phyloP scores from a whole-genome alignment of 2,888 invertebrate species.

The Drosophila eohydei region DNA sequence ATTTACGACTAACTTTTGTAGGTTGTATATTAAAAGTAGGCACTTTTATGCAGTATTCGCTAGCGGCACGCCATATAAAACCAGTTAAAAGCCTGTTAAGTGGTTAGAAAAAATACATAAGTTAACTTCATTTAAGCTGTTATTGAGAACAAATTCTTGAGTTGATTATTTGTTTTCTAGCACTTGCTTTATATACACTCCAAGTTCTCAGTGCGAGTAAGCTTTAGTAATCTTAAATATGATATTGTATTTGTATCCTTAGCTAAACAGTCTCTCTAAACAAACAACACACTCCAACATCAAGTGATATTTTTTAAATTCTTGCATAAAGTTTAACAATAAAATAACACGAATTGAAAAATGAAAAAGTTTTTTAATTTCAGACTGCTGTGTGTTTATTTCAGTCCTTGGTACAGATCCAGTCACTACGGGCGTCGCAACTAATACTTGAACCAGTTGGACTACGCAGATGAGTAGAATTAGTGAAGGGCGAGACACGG shows the following conservation, averaged over 20 bases:
- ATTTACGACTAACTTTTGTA: slow-evolving; percentile 47
- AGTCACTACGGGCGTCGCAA: too few relatives aligned
- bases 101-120: not conserved
- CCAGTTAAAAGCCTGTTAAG: slow-evolving; percentile 32
- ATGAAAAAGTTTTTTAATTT: slow-evolving; percentile 27
- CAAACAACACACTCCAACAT: slow-evolving; percentile 51
- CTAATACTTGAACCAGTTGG: too few relatives aligned
- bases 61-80: slow-evolving; percentile 58
- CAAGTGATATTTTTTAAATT: slow-evolving; percentile 73
- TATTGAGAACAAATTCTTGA: slow-evolving; percentile 18
- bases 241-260: slow-evolving; percentile 37
- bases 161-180: slow-evolving; percentile 8
- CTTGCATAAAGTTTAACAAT: slow-evolving; percentile 61
- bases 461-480: too few relatives aligned
- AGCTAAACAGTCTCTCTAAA: slow-evolving; percentile 29
- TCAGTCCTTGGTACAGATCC: too few relatives aligned
- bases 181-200: slow-evolving; percentile 22
- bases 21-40: slow-evolving; percentile 59
- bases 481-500: too few relatives aligned
- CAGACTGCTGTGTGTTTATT: too few relatives aligned
- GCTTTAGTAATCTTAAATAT: slow-evolving; percentile 49
- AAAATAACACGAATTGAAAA: slow-evolving; percentile 44
- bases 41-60: slow-evolving; percentile 57
- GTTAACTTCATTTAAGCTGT: slow-evolving; percentile 7
- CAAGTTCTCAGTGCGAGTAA: slow-evolving; percentile 39